A percentile compares a stretch with the other conserved stretches of the same genome.
These are phyloP conservation scores for Leucoraja erinaceus DNA, from an alignment of 2,113 vertebrate species.

Conservation along the genomic window DNA sequence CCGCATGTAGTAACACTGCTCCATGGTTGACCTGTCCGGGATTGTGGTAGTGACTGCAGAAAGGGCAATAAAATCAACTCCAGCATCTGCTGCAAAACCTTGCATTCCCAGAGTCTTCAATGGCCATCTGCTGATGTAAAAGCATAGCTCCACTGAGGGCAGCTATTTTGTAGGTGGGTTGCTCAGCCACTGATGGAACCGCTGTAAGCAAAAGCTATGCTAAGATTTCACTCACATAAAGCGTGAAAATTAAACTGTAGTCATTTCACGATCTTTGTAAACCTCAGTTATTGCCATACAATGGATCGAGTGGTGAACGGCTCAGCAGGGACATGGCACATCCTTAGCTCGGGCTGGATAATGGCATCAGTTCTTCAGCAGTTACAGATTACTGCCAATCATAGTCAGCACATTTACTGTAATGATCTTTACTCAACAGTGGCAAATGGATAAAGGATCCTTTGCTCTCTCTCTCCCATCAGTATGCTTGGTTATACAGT, in stretches of 20 bases:
- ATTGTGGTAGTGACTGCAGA: not conserved
- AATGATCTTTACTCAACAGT: constrained; percentile 36
- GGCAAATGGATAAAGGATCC: constrained; percentile 12
- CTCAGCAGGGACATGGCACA: constrained; percentile 17
- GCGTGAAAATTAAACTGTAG: not conserved
- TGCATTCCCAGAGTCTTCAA: constrained; percentile 27
- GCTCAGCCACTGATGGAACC: not conserved
- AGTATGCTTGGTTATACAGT: not conserved
- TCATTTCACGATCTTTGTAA: constrained; percentile 13
- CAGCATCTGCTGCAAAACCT: constrained; percentile 17
- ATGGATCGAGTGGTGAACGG: not conserved
- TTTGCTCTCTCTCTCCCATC: constrained; percentile 5
- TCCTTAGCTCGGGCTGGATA: constrained; percentile 13
- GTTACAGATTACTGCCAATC: constrained; percentile 28
- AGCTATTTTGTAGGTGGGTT: not conserved
- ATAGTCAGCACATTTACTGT: constrained; percentile 34
- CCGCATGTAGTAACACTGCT: not conserved
- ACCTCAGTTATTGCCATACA: not conserved
- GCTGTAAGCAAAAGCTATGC: not conserved
- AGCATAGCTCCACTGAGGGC: not conserved
- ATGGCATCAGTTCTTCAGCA: constrained; percentile 29
- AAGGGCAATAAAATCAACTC: constrained; percentile 7
- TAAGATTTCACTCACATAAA: not conserved
- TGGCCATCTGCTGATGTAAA: not conserved
- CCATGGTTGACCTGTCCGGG: not conserved